Percentiles rank a stretch among this genome's conserved stretches.
Evolutionary conservation across 2,797 vertebrate genomes (phyloP).

Genomic region (Danionella dracula): DNA sequence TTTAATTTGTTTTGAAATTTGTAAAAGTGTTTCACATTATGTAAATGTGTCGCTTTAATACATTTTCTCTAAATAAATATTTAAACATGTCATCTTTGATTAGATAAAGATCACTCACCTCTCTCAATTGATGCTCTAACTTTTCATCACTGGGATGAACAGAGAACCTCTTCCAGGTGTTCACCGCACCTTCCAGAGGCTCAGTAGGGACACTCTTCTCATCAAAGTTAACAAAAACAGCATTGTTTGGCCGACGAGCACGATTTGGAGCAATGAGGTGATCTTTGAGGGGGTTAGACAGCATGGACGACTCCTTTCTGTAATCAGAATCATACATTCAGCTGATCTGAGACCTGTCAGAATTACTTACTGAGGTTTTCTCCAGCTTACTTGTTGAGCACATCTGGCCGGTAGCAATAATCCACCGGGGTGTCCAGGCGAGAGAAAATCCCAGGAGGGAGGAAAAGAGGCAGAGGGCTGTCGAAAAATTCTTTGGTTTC

Average conservation of each 20-base stretch:
- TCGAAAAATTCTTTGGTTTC: slow-evolving; percentile 88
- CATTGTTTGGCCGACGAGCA: slow-evolving; percentile 78
- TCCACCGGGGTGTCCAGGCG: slow-evolving; percentile 85
- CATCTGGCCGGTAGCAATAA: slow-evolving; percentile 86
- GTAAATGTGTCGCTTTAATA: too few species aligned
- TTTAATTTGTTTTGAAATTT: too few species aligned
- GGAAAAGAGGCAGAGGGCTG: slow-evolving; percentile 76
- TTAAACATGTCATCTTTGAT: too few species aligned
- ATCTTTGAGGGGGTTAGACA: slow-evolving; percentile 56
- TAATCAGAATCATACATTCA: neutral
- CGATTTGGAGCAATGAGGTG: slow-evolving; percentile 80
- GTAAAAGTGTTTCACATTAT: too few species aligned
- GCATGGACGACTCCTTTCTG: slow-evolving; percentile 17
- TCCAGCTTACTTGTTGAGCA: slow-evolving; percentile 68
- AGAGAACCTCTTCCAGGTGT: slow-evolving; percentile 73
- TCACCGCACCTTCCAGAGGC: slow-evolving; percentile 70
- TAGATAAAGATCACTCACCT: slow-evolving; percentile 61
- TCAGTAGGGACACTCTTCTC: slow-evolving; percentile 66
- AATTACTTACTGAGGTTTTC: too few species aligned
- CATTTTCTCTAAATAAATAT: too few species aligned
- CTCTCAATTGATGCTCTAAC: slow-evolving; percentile 68
- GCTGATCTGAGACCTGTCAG: neutral
- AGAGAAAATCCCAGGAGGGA: slow-evolving; percentile 92
- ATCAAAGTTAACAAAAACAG: slow-evolving; percentile 82
- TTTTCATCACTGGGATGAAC: slow-evolving; percentile 65